Base-by-base conservation (phyloP, 2,888 invertebrate species). In the Melipona bicolor region DNA sequence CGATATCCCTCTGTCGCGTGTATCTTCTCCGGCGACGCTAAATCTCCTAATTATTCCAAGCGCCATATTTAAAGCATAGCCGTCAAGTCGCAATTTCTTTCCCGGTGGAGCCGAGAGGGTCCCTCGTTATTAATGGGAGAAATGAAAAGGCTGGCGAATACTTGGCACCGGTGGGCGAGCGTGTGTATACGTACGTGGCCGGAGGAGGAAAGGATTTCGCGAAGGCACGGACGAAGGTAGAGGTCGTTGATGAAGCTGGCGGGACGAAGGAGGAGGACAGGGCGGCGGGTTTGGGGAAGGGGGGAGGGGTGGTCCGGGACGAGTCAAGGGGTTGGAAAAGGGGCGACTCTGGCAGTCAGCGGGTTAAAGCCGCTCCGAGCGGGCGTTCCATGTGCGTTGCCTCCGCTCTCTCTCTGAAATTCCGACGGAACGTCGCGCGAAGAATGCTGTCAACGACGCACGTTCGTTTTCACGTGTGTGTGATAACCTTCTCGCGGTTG, bases 291-390 rank as follows among this genome's bases (percentile, higher is more conserved):
- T 88, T 80, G 85, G 83, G 9, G 43, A 2, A 9, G 9, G 43
- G 9, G 43, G 36, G 36, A 27, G 70, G 85, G 77, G 87, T 65
- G 68, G 87, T 81, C 71, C 84, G 83, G 82, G 84, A 77, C 78
- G 87, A 81, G 81, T 88, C 81, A 79, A 77, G 91, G 91, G 93
- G 93, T 88, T 91, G 93, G 91, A 88, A 91, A 92, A 92, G 92
- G 91, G 93, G 91, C 92, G 91, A 93, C 89, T 91, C 91, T 91
- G 92, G 86, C 93, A 94, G 94, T 94, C 93, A 92, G 92, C 91
- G 93, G 90, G 92, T 90, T 91, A 89, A 90, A 90, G 93, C 91
- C 93, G 92, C 91, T 81, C 91, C 71, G 93, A 87, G 91, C 93
- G 93, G 93, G 90, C 68, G 90, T 83, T 79, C 64, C 72, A 68